A percentile compares a stretch with the other conserved stretches of the same genome.
Conservation (phyloP, 2,888 invertebrate species). For the Ypsolopha scabrella region DNA sequence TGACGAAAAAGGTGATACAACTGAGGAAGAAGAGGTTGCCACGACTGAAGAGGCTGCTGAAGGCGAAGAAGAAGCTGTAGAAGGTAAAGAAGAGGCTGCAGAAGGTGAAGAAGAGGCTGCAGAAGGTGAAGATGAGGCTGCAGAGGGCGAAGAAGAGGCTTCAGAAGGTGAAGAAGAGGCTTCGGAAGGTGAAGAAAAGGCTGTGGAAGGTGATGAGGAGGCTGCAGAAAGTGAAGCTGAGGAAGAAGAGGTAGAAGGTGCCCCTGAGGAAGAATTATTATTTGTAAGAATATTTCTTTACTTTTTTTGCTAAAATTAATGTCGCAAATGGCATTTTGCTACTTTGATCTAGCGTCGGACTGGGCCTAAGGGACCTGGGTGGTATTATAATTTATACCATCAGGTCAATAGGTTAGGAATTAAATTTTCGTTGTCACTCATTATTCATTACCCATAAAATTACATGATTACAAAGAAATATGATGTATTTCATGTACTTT, state of each 20-base stretch:
- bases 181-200: constrained; percentile 18
- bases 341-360: too few relatives aligned
- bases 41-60: constrained; percentile 14
- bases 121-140: constrained; percentile 19
- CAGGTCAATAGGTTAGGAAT: too few relatives aligned
- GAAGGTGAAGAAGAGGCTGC: constrained; percentile 15
- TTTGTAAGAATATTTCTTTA: constrained; percentile 46
- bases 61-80: constrained; percentile 6
- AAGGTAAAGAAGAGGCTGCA: constrained; percentile 17
- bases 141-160: constrained; percentile 25
- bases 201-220: constrained; percentile 24
- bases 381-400: too few relatives aligned
- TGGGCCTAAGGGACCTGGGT: too few relatives aligned
- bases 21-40: constrained; percentile 25
- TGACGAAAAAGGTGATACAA: constrained; percentile 25
- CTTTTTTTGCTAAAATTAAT: not conserved
- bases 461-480: too few relatives aligned
- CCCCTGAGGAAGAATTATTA: constrained; percentile 75
- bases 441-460: too few relatives aligned
- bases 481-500: too few relatives aligned
- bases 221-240: constrained; percentile 23
- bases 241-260: constrained; percentile 49
- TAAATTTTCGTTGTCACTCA: too few relatives aligned
- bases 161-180: constrained; percentile 25
- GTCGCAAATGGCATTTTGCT: too few relatives aligned